Conservation (phyloP, 2,888 invertebrate genomes). For the Carterocephalus palaemon region DNA sequence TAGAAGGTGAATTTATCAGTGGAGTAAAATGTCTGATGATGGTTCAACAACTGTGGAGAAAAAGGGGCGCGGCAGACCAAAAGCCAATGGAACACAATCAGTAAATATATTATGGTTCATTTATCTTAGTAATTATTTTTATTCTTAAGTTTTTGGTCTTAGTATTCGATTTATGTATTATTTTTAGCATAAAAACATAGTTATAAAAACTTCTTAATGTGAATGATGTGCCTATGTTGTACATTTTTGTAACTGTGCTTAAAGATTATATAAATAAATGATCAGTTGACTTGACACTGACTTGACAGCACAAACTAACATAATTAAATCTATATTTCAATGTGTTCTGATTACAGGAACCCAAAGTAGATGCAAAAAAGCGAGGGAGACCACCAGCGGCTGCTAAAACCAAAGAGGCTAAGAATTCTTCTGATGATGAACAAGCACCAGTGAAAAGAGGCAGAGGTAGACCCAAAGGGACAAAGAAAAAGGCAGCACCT, state of each 20-base stretch:
- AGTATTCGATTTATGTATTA: no score
- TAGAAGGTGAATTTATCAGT: constrained; percentile 40
- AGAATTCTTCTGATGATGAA: constrained; percentile 75
- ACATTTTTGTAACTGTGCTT: no score
- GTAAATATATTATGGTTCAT: constrained; percentile 45
- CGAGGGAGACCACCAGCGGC: constrained; percentile 66
- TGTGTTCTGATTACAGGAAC: constrained; percentile 55
- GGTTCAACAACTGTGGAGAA: constrained; percentile 74
- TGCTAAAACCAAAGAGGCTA: constrained; percentile 72
- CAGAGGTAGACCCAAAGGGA: constrained; percentile 76
- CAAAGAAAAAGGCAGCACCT: constrained; percentile 72
- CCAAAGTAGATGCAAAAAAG: constrained; percentile 72
- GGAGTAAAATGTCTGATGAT: constrained; percentile 72
- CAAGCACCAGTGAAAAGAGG: constrained; percentile 77
- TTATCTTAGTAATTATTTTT: not conserved
- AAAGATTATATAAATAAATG: no score
- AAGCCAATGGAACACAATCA: constrained; percentile 72
- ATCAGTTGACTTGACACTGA: no score
- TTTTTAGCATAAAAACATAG: no score
- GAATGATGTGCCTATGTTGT: no score
- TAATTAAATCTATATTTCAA: constrained; percentile 12
- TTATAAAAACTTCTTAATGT: no score
- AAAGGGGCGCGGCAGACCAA: constrained; percentile 75
- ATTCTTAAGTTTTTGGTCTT: no score
- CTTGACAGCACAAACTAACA: not conserved